Percentiles rank a stretch among this genome's conserved stretches.
These are phyloP conservation scores for Hyphantria cunea DNA, from an alignment of 1,140 invertebrate genomes.

Conservation along the genomic window DNA sequence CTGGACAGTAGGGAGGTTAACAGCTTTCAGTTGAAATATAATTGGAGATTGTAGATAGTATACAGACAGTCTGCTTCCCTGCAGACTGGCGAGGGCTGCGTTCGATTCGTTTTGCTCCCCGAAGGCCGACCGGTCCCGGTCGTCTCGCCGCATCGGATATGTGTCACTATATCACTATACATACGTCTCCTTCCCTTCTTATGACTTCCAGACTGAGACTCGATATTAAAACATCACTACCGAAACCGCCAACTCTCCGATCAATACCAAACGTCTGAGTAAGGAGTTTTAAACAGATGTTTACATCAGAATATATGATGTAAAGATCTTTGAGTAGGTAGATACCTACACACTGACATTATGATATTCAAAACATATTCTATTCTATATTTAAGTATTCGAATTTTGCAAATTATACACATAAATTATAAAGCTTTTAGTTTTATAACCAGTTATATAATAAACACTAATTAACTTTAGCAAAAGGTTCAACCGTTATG, in stretches of 20 bases:
- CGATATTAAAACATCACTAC: constrained; percentile 51
- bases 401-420: too few relatives aligned
- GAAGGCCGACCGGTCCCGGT: constrained; percentile 70
- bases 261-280: not conserved
- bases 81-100: constrained; percentile 43
- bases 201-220: constrained; percentile 57
- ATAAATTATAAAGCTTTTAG: too few relatives aligned
- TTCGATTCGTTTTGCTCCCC: constrained; percentile 62
- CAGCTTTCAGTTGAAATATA: constrained; percentile 22
- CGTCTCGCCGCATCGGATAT: constrained; percentile 67
- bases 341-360: not conserved
- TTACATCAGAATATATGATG: too few relatives aligned
- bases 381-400: too few relatives aligned
- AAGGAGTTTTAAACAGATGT: not conserved
- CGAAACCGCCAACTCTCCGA: constrained; percentile 27
- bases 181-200: constrained; percentile 58
- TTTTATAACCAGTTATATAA: too few relatives aligned
- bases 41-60: constrained; percentile 27
- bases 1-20: constrained; percentile 14
- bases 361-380: too few relatives aligned
- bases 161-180: constrained; percentile 75
- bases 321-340: too few relatives aligned
- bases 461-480: too few relatives aligned
- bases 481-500: not conserved
- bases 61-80: constrained; percentile 41